Conservation (phyloP, 2,113 vertebrate genomes). For the Mastomys coucha region DNA sequence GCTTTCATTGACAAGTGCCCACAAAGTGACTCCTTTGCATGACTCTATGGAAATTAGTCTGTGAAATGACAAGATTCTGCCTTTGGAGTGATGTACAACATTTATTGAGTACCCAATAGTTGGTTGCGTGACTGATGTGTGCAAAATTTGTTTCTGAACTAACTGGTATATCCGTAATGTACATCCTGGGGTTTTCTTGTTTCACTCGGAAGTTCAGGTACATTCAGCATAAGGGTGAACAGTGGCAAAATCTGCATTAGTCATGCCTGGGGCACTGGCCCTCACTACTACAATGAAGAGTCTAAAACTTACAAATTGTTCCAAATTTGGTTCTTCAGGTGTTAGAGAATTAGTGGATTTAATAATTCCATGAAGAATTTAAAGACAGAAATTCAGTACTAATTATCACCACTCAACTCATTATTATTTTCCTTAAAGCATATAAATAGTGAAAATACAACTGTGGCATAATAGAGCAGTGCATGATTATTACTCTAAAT, state of each 20-base stretch:
- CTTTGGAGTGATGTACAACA: neutral
- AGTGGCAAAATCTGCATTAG: neutral
- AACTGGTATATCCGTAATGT: neutral
- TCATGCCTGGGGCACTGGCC: neutral
- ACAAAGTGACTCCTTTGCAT: neutral
- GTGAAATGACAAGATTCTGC: neutral
- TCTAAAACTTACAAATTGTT: neutral
- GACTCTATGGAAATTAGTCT: neutral
- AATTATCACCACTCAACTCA: neutral
- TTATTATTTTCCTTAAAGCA: neutral
- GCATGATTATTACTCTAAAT: neutral
- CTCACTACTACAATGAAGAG: neutral
- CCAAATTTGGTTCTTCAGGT: neutral
- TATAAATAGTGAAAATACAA: neutral
- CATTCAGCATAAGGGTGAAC: neutral
- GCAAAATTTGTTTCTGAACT: no score
- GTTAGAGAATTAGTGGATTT: neutral
- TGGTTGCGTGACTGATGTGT: neutral
- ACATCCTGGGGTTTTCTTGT: accelerated
- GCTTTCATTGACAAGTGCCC: neutral
- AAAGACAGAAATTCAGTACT: neutral
- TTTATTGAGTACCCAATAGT: neutral
- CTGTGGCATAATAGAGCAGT: neutral
- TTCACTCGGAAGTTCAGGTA: neutral
- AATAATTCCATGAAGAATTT: neutral